Conservation (phyloP, 2,113 vertebrate species). For the Willisornis vidua region DNA sequence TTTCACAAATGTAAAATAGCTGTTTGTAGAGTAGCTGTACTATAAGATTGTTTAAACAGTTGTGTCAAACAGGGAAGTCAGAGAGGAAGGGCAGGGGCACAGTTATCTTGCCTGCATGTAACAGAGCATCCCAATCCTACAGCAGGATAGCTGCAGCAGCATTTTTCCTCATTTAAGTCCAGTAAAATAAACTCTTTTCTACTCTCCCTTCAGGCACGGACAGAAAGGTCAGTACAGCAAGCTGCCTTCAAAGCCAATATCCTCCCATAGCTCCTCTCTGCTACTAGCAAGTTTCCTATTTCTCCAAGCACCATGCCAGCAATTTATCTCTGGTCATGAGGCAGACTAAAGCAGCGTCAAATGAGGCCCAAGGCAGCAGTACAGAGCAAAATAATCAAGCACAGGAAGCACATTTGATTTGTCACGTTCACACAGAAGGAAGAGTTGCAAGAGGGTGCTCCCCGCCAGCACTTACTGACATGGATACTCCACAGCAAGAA, state of each 20-base stretch:
- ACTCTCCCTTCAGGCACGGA: background rate
- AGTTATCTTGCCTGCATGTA: background rate
- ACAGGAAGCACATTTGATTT: constrained; percentile 34
- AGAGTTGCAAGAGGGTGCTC: background rate
- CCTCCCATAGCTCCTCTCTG: background rate
- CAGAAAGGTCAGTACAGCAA: background rate
- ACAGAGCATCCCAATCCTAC: background rate
- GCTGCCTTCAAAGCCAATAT: background rate
- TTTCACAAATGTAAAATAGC: background rate
- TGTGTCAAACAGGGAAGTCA: background rate
- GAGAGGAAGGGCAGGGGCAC: background rate
- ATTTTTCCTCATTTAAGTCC: background rate
- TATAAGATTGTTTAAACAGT: background rate
- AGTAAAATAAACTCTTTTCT: background rate
- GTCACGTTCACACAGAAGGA: constrained; percentile 2
- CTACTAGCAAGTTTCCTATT: background rate
- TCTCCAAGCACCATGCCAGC: background rate
- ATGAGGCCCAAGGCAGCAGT: background rate
- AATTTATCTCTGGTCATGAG: background rate
- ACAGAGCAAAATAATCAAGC: background rate
- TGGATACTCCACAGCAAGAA: constrained; percentile 36
- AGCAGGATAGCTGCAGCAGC: background rate
- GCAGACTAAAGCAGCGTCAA: background rate
- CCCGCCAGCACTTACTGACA: constrained; percentile 4
- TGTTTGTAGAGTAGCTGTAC: background rate